Evolutionary conservation across 1,140 invertebrate species (phyloP).

Genomic region (Hestina assimilis): DNA sequence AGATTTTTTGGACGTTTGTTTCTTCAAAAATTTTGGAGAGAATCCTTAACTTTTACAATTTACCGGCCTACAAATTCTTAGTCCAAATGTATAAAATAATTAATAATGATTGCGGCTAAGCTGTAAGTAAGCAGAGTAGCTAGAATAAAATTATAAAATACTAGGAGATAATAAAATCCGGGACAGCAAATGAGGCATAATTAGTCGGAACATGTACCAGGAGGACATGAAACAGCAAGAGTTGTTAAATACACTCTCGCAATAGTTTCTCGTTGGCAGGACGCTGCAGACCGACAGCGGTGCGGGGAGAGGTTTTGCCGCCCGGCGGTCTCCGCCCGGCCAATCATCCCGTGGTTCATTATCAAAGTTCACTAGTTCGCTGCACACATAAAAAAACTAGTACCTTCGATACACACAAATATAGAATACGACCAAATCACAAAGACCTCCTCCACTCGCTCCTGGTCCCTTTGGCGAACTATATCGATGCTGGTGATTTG

Average conservation of each 20-base stretch:
- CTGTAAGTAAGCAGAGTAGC: too few relatives aligned
- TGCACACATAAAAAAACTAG: conserved; percentile 40
- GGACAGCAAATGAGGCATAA: conserved; percentile 22
- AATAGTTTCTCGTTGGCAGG: conserved; percentile 38
- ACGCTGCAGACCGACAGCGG: conserved; percentile 41
- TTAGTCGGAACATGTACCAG: conserved; percentile 32
- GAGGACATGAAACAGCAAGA: conserved; percentile 33
- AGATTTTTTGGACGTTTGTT: too few relatives aligned
- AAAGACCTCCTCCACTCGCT: conserved; percentile 33
- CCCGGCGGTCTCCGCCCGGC: conserved; percentile 43
- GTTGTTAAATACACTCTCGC: conserved; percentile 28
- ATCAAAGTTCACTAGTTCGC: conserved; percentile 73
- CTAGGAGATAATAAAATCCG: neutral
- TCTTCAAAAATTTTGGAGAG: too few relatives aligned
- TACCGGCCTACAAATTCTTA: too few relatives aligned
- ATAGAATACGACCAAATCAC: conserved; percentile 16
- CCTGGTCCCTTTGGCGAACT: conserved; percentile 2
- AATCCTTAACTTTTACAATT: too few relatives aligned
- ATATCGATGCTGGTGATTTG: conserved; percentile 3
- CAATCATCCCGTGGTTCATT: conserved; percentile 70
- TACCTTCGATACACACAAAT: conserved; percentile 28
- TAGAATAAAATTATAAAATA: too few relatives aligned
- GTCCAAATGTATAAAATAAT: too few relatives aligned
- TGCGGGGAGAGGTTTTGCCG: conserved; percentile 34
- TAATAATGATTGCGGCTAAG: too few relatives aligned